Evolutionary conservation across 1,140 invertebrate species (phyloP).

Genomic region (Coptotermes formosanus): DNA sequence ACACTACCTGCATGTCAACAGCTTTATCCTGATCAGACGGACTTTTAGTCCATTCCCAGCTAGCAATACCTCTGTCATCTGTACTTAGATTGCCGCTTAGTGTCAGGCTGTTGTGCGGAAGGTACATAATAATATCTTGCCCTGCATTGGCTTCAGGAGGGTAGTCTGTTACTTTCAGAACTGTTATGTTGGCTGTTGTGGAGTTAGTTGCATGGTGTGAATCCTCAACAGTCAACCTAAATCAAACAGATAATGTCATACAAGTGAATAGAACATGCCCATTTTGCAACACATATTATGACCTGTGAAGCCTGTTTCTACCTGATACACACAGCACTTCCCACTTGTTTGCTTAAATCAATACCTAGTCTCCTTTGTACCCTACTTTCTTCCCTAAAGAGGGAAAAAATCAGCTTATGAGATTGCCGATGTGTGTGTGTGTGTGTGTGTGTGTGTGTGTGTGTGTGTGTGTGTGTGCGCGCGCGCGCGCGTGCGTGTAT

Average conservation of each 20-base stretch:
- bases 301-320: too few species aligned
- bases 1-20: slow-evolving; percentile 79
- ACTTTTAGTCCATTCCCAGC: slow-evolving; percentile 93
- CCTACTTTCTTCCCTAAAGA: too few species aligned
- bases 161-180: slow-evolving; percentile 90
- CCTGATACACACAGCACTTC: too few species aligned
- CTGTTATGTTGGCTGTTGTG: slow-evolving; percentile 84
- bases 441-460: too few species aligned
- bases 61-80: slow-evolving; percentile 89
- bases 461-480: too few species aligned
- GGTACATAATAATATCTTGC: slow-evolving; percentile 83
- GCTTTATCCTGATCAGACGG: slow-evolving; percentile 81
- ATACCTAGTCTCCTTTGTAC: too few species aligned
- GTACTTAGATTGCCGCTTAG: slow-evolving; percentile 87
- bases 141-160: slow-evolving; percentile 93
- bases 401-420: too few species aligned
- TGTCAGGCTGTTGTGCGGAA: slow-evolving; percentile 85
- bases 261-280: too few species aligned
- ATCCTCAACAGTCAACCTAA: slow-evolving; percentile 84
- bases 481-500: too few species aligned
- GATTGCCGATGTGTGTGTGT: too few species aligned
- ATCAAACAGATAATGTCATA: background rate
- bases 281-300: too few species aligned
- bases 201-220: slow-evolving; percentile 84
- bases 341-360: too few species aligned